Conservation (phyloP, 2,113 vertebrate genomes). For the Leiothrix lutea region DNA sequence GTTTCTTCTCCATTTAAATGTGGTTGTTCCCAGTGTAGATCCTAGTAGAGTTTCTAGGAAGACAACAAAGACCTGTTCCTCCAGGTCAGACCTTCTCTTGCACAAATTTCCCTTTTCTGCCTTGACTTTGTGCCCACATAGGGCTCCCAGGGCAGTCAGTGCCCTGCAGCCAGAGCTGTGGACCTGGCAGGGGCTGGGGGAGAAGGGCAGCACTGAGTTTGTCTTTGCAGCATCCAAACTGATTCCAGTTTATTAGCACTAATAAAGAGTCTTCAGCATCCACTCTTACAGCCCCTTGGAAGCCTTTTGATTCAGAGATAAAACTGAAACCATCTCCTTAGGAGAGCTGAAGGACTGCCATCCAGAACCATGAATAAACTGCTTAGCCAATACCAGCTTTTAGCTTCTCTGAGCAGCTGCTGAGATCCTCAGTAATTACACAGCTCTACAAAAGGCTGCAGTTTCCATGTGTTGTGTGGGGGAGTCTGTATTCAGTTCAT, state of each 20-base stretch:
- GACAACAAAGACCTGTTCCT: not conserved
- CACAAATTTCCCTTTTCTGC: not conserved
- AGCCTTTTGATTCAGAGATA: not conserved
- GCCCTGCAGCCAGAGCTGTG: not conserved
- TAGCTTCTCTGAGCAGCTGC: conserved; percentile 31
- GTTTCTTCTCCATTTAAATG: not conserved
- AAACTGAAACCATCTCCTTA: conserved; percentile 10
- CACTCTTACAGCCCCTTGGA: not conserved
- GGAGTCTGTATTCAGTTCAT: not conserved
- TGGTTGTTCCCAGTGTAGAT: not conserved
- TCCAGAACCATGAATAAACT: not conserved
- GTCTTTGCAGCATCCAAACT: not conserved
- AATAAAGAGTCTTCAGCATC: not conserved
- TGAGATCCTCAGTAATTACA: conserved; percentile 37
- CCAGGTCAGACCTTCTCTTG: not conserved
- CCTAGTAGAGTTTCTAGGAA: not conserved
- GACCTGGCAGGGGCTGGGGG: not conserved
- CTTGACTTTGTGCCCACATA: not conserved
- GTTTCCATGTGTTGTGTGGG: not conserved
- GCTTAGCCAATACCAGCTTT: not conserved
- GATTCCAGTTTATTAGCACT: not conserved
- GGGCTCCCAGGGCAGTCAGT: fast-evolving
- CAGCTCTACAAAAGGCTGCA: not conserved
- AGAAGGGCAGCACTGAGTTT: not conserved
- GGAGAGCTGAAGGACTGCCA: conserved; percentile 13